These are phyloP conservation scores for Marisa cornuarietis DNA, from an alignment of 1,140 invertebrate genomes.

Conservation along the genomic window DNA sequence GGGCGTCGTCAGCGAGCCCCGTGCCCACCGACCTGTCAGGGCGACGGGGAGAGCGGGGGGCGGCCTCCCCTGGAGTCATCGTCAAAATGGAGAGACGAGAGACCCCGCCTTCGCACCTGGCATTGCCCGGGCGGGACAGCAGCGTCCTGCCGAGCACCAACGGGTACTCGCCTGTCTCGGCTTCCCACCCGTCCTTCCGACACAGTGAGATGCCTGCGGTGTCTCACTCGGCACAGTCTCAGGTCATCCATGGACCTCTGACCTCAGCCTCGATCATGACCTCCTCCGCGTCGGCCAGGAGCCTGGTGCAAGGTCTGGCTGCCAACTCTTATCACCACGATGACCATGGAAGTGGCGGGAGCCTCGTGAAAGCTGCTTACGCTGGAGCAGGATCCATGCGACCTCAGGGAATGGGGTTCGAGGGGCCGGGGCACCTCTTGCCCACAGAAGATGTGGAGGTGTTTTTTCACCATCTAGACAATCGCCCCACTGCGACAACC, in stretches of 20 bases:
- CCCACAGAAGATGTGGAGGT: slow-evolving; percentile 38
- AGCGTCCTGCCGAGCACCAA: background rate
- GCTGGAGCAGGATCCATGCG: background rate
- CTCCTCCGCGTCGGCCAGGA: slow-evolving; percentile 1
- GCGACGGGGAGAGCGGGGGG: background rate
- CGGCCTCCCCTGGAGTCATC: slow-evolving; percentile 11
- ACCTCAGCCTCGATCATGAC: slow-evolving; percentile 6
- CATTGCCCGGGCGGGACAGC: background rate
- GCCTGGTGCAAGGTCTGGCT: slow-evolving; percentile 13
- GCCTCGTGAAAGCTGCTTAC: background rate
- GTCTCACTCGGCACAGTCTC: background rate
- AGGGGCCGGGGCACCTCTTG: slow-evolving; percentile 26
- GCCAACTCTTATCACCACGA: background rate
- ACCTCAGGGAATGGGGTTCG: slow-evolving; percentile 4
- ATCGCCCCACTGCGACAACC: slow-evolving; percentile 17
- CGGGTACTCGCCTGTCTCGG: background rate
- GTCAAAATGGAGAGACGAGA: slow-evolving; percentile 19
- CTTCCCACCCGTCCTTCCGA: background rate
- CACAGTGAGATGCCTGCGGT: background rate
- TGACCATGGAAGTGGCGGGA: background rate
- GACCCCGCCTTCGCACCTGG: background rate
- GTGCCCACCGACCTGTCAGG: slow-evolving; percentile 11
- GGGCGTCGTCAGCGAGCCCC: background rate
- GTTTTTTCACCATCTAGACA: slow-evolving; percentile 36
- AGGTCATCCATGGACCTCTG: background rate